Base-by-base conservation (phyloP, 2,797 vertebrate genomes). In the Neomorphus geoffroyi region DNA sequence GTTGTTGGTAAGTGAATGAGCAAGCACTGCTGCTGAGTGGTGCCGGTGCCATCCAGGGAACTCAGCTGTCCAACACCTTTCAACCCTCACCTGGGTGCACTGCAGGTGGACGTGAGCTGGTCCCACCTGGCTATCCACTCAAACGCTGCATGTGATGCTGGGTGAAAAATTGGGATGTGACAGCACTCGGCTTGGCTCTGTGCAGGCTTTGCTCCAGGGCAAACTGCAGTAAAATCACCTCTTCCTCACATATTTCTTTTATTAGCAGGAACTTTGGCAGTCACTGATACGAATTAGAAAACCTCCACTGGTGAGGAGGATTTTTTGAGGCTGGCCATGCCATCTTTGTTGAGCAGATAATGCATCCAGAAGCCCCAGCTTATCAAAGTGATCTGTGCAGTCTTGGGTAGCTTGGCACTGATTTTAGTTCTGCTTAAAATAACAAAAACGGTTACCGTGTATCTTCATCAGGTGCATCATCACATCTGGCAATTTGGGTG, bases 11-110 rank as follows among this genome's bases (percentile, higher is more conserved):
- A 54, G 48, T 5, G 41, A 61, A n/a, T 3, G 2, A 77, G 35
- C 11, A 10, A 77, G 35, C 10, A 10, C 18, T 0, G 1, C 17
- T 0, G 3, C 48, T 3, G 56, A 78, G 64, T 0, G 1, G 53
- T n/a, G 45, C 26, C 1, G 14, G 54, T 48, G 41, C 56, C 2
- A 2, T 11, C 12, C 2, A 3, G 58, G 18, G 30, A n/a, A 9
- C 28, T 17, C 43, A 28, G 48, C 33, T 1, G 3, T 6, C 32
- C 8, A 2, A 24, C 2, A 2, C 26, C 32, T 37, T 22, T 35
- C 35, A 18, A 1, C 33, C 24, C 43, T n/a, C 3, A 1, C 43
- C 13, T 0, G 7, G 27, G 27, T n/a, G n/a, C n/a, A n/a, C n/a
- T n/a, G n/a, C n/a, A n/a, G 26, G 35, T 15, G 28, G 28, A 18